A percentile compares a stretch with the other conserved stretches of the same genome.
phyloP scores from a whole-genome alignment of 2,113 vertebrate species.

The Siniperca knerii region DNA sequence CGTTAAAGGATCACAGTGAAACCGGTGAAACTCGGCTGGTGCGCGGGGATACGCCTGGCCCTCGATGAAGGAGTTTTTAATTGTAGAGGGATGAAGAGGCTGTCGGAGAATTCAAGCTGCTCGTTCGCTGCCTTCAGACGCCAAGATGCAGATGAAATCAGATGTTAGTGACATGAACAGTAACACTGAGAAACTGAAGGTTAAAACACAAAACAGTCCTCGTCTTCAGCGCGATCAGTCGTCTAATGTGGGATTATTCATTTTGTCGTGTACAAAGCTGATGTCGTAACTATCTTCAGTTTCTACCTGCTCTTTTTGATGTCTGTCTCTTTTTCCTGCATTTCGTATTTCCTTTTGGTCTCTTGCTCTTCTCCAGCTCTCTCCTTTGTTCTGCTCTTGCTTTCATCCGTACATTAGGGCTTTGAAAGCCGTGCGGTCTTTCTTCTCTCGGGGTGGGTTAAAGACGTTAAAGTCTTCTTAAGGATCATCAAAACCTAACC shows the following conservation, averaged over 20 bases:
- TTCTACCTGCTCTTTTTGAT: background rate
- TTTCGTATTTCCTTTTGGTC: background rate
- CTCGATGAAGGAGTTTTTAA: too few relatives aligned
- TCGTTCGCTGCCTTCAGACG: background rate
- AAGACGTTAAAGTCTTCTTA: background rate
- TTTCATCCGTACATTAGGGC: slow-evolving; percentile 2
- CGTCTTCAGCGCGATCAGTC: background rate
- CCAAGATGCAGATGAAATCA: background rate
- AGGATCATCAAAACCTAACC: background rate
- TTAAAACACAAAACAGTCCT: background rate
- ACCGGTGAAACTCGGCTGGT: too few relatives aligned
- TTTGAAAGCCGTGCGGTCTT: background rate
- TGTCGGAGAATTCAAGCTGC: background rate
- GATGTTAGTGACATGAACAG: background rate
- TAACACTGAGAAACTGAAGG: background rate
- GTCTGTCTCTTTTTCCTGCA: background rate
- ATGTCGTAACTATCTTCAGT: background rate
- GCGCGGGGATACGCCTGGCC: too few relatives aligned
- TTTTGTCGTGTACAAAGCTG: background rate
- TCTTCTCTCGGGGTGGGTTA: background rate
- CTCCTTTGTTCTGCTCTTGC: background rate
- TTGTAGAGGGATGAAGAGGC: too few relatives aligned
- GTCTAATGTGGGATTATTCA: background rate
- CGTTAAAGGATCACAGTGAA: too few relatives aligned
- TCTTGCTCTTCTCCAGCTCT: background rate